These are phyloP conservation scores for Saxidomus purpurata DNA, from an alignment of 1,140 invertebrate species.

Conservation along the genomic window DNA sequence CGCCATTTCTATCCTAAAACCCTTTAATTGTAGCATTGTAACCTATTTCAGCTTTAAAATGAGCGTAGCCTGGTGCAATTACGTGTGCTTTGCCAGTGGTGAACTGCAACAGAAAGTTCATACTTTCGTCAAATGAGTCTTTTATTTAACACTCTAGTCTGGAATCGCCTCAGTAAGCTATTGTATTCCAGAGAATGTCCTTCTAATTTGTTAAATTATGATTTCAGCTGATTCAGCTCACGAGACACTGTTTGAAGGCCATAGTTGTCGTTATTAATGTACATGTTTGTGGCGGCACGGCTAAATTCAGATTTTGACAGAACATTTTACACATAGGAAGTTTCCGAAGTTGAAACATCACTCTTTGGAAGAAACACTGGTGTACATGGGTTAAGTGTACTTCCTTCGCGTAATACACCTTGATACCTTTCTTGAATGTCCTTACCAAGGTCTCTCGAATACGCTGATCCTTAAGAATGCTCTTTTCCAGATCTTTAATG, in stretches of 20 bases:
- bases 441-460: too few species aligned
- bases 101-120: conserved; percentile 63
- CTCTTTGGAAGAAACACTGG: neutral
- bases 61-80: conserved; percentile 60
- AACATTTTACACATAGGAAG: too few species aligned
- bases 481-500: too few species aligned
- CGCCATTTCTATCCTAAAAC: conserved; percentile 61
- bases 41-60: conserved; percentile 51
- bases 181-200: conserved; percentile 64
- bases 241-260: neutral
- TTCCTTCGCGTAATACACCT: too few species aligned
- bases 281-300: too few species aligned
- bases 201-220: conserved; percentile 58
- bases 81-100: conserved; percentile 54
- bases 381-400: neutral
- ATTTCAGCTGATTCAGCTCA: conserved; percentile 52
- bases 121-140: conserved; percentile 53
- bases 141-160: conserved; percentile 57
- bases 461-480: too few species aligned
- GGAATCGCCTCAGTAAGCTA: conserved; percentile 60
- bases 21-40: conserved; percentile 47
- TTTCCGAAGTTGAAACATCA: neutral
- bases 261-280: too few species aligned
- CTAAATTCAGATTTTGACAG: too few species aligned
- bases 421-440: too few species aligned